Evolutionary conservation across 2,888 invertebrate species (phyloP), one percentile per base, ranked within the genome.

Genomic region (Tubulanus polymorphus): DNA sequence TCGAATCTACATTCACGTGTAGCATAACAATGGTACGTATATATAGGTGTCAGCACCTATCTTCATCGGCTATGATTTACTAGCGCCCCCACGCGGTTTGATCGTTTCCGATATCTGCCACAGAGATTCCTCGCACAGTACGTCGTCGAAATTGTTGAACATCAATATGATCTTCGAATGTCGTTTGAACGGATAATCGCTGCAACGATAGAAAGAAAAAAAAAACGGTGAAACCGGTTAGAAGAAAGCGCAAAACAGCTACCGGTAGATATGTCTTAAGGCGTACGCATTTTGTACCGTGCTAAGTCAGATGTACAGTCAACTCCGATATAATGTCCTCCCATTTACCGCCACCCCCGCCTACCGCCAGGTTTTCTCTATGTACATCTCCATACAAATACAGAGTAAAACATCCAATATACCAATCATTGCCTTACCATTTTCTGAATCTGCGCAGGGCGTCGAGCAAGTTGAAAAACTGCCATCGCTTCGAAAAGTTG

Each of bases 41-140:
- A n/a, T n/a, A n/a, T n/a, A n/a, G n/a, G n/a, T n/a, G n/a, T n/a
- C n/a, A n/a, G n/a, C n/a, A n/a, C n/a, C n/a, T n/a, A n/a, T n/a
- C n/a, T n/a, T n/a, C n/a, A n/a, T n/a, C n/a, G n/a, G n/a, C n/a
- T n/a, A n/a, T n/a, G n/a, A n/a, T n/a, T n/a, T n/a, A n/a, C n/a
- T n/a, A n/a, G n/a, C n/a, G n/a, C 59, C 64, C 2, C 67, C 88
- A 56, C 91, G 84, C 53, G 96, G 96, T 83, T 96, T 96, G 70
- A 99, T 94, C 65, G 87, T 88, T 82, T 96, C 94, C 0, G 96
- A 97, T 72, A 96, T 89, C 80, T 93, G 92, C 97, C 97, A 99
- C 87, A 97, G 91, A 56, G 93, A 90, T 80, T 99, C 97, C 81
- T 99, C 99, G 76, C 89, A 90, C 70, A 96, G 85, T 78, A 89